Percentiles rank a stretch among this genome's conserved stretches.
Evolutionary conservation across 2,888 invertebrate genomes (phyloP).

Genomic region (Ferrisia virgata): DNA sequence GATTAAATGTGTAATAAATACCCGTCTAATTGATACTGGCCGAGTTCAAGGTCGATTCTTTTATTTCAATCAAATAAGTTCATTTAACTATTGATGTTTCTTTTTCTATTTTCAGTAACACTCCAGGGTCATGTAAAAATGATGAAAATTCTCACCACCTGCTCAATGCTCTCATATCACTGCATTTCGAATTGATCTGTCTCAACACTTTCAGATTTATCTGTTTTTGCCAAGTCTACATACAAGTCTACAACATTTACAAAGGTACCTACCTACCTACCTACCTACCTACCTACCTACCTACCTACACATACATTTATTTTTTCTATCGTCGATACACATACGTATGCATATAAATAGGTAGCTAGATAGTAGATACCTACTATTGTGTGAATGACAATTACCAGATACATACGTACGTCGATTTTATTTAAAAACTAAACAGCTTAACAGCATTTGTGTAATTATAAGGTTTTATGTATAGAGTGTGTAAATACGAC

Average conservation of each 20-base stretch:
- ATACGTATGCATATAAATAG: too few species aligned
- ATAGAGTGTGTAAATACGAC: background rate
- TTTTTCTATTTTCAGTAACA: background rate
- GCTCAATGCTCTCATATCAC: too few species aligned
- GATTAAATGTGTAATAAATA: background rate
- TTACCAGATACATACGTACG: too few species aligned
- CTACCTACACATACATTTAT: too few species aligned
- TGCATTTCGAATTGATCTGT: too few species aligned
- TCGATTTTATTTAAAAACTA: background rate
- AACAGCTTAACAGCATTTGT: background rate
- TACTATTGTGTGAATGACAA: background rate
- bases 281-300: too few species aligned
- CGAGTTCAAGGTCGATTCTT: constrained; percentile 24
- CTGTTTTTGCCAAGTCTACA: too few species aligned
- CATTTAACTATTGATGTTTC: background rate
- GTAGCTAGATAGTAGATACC: too few species aligned
- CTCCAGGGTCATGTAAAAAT: background rate
- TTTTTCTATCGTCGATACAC: too few species aligned
- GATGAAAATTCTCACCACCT: background rate
- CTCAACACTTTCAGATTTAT: too few species aligned
- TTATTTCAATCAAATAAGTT: constrained; percentile 15
- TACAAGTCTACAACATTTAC: too few species aligned
- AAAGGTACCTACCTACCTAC: too few species aligned
- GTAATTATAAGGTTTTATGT: constrained; percentile 1
- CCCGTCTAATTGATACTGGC: constrained; percentile 7